A percentile compares a stretch with the other conserved stretches of the same genome.
These are phyloP conservation scores for Xyrichtys novacula DNA, from an alignment of 2,797 vertebrate species.

Conservation along the genomic window DNA sequence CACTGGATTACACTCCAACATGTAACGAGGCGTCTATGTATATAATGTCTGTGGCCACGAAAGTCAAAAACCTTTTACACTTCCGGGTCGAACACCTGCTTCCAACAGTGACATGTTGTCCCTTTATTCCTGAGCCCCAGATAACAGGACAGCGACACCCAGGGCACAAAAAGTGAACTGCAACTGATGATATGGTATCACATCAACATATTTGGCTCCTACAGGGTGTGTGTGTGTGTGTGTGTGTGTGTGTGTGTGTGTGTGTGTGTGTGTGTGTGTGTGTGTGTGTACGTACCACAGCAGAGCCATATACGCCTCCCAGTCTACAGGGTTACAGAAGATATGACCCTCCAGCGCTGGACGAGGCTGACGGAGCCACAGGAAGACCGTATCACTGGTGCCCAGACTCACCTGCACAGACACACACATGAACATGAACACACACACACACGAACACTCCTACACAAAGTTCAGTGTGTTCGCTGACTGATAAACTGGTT, in stretches of 20 bases:
- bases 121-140: too few relatives aligned
- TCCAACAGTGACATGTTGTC: too few relatives aligned
- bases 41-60: too few relatives aligned
- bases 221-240: neutral
- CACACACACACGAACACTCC: constrained; percentile 22
- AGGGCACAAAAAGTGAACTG: too few relatives aligned
- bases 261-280: constrained; percentile 7
- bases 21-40: too few relatives aligned
- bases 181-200: too few relatives aligned
- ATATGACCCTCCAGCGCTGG: constrained; percentile 94
- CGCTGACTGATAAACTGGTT: neutral
- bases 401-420: constrained; percentile 91
- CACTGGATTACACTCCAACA: too few relatives aligned
- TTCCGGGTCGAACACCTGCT: too few relatives aligned
- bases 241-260: neutral
- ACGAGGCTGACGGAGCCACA: constrained; percentile 90
- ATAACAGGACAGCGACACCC: too few relatives aligned
- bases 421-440: constrained; percentile 35
- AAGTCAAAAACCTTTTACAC: too few relatives aligned
- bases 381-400: constrained; percentile 95
- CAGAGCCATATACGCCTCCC: constrained; percentile 90
- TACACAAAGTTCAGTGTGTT: too few relatives aligned
- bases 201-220: too few relatives aligned
- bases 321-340: constrained; percentile 92
- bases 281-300: constrained; percentile 87